Evolutionary conservation across 1,140 invertebrate species (phyloP).

Genomic region (Macrobrachium nipponense): DNA sequence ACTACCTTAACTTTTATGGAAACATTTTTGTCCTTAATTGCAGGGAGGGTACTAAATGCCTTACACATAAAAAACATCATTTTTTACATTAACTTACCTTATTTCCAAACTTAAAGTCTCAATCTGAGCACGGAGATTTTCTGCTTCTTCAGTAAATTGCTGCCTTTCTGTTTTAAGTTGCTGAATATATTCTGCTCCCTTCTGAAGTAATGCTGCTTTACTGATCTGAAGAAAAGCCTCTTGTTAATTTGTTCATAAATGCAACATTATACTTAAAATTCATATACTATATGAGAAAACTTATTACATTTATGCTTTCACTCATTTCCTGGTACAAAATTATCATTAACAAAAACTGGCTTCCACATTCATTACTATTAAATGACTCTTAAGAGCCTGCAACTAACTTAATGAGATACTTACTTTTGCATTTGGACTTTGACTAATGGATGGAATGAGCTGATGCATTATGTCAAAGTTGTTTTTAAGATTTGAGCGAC

Average conservation of each 20-base stretch:
- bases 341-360: no score
- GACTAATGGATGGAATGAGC: conserved; percentile 88
- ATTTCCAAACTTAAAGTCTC: conserved; percentile 91
- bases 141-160: conserved; percentile 78
- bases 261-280: no score
- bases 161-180: conserved; percentile 87
- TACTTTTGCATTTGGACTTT: conserved; percentile 89
- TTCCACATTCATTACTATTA: no score
- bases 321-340: no score
- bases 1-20: no score
- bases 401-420: neutral
- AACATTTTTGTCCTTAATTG: no score
- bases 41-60: no score
- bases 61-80: no score
- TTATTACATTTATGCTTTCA: no score
- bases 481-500: conserved; percentile 96
- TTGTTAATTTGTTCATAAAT: no score
- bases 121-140: conserved; percentile 82
- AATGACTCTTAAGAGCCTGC: no score
- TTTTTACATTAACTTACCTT: conserved; percentile 73
- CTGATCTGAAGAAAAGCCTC: conserved; percentile 68
- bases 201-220: conserved; percentile 97
- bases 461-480: conserved; percentile 95
- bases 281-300: no score
- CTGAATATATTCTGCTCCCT: conserved; percentile 95